These are phyloP conservation scores for Tylochromis polylepis DNA, from an alignment of 2,113 vertebrate genomes.

Conservation along the genomic window DNA sequence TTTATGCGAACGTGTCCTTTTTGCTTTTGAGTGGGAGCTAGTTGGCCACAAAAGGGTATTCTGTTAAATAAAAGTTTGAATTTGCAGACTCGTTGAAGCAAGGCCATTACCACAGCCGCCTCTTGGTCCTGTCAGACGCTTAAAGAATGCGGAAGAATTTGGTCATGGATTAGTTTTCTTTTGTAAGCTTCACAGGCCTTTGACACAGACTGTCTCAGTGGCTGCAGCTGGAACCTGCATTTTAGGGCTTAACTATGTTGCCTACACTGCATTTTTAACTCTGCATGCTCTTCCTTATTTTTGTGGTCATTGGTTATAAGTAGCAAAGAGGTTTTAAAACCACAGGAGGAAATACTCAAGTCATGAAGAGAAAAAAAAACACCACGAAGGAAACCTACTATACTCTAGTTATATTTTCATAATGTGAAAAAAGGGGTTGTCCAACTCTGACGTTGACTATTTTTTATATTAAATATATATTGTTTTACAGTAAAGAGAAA, in stretches of 20 bases:
- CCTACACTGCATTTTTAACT: conserved; percentile 2
- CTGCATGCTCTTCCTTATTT: conserved; percentile 17
- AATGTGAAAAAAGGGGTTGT: not conserved
- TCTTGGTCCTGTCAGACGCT: conserved; percentile 28
- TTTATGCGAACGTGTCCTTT: not conserved
- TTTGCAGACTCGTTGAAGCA: not conserved
- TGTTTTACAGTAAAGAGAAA: not conserved
- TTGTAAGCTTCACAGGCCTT: conserved; percentile 20
- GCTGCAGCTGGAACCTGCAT: conserved; percentile 26
- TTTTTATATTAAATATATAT: not conserved
- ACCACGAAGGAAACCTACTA: not conserved
- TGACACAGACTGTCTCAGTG: conserved; percentile 15
- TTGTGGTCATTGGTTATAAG: conserved; percentile 39
- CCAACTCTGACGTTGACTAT: not conserved
- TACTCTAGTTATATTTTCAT: not conserved
- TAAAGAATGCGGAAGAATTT: conserved; percentile 52
- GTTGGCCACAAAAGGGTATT: conserved; percentile 5
- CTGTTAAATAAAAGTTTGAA: conserved; percentile 15
- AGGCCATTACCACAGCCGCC: conserved; percentile 10
- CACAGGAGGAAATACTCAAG: conserved; percentile 34
- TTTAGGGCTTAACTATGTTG: conserved; percentile 21
- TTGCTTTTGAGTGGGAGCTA: conserved; percentile 36
- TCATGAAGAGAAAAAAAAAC: not conserved
- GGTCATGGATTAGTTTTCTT: conserved; percentile 47
- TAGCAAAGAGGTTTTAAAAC: not conserved